These are phyloP conservation scores for Dimorphilus gyrociliatus DNA, from an alignment of 2,888 invertebrate genomes.

Conservation along the genomic window DNA sequence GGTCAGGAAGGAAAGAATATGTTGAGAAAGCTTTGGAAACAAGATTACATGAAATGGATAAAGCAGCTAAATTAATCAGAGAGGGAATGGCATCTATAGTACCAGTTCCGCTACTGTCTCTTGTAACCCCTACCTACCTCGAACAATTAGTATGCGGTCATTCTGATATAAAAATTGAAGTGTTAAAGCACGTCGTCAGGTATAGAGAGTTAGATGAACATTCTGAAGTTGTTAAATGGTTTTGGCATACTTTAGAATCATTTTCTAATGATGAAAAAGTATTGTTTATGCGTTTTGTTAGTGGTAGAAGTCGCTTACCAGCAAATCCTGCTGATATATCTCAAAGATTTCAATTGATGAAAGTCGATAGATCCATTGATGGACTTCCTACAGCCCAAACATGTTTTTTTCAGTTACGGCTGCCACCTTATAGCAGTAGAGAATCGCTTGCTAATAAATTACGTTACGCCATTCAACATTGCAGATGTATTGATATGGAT, in stretches of 20 bases:
- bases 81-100: slow-evolving; percentile 51
- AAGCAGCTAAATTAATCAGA: slow-evolving; percentile 47
- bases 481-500: slow-evolving; percentile 52
- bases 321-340: slow-evolving; percentile 50
- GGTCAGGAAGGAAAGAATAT: slow-evolving; percentile 46
- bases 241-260: slow-evolving; percentile 48
- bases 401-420: slow-evolving; percentile 46
- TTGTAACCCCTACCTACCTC: slow-evolving; percentile 46
- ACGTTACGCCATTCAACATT: slow-evolving; percentile 50
- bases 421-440: slow-evolving; percentile 46
- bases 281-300: slow-evolving; percentile 50
- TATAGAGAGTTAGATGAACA: slow-evolving; percentile 50
- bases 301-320: slow-evolving; percentile 48
- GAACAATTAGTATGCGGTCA: slow-evolving; percentile 50
- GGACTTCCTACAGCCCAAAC: slow-evolving; percentile 51
- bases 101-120: slow-evolving; percentile 47
- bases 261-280: slow-evolving; percentile 49
- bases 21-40: slow-evolving; percentile 46
- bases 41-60: slow-evolving; percentile 47
- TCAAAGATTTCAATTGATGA: slow-evolving; percentile 47
- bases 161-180: slow-evolving; percentile 45
- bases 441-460: slow-evolving; percentile 48
- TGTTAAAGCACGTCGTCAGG: slow-evolving; percentile 48
- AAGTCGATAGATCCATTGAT: slow-evolving; percentile 40
- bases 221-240: slow-evolving; percentile 47